Conservation (phyloP, 2,888 invertebrate species). For the Colostygia pectinataria region DNA sequence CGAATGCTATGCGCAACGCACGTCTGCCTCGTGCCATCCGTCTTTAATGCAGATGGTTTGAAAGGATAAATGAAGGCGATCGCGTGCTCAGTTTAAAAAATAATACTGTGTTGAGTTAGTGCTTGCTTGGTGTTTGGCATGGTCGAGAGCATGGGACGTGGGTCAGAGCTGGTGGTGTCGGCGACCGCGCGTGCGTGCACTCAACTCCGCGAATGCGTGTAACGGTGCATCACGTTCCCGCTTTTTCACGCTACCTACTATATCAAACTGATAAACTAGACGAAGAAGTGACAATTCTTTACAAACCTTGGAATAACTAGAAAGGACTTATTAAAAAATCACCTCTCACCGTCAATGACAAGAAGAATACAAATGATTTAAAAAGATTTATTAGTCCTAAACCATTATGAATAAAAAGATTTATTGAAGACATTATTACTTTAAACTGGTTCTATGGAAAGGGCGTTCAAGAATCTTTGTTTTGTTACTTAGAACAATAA, state of each 20-base stretch:
- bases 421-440: conserved; percentile 47
- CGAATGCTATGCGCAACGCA: conserved; percentile 51
- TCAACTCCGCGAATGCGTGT: conserved; percentile 74
- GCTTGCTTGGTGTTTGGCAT: conserved; percentile 25
- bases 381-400: conserved; percentile 8
- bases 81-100: conserved; percentile 3
- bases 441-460: conserved; percentile 43
- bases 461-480: conserved; percentile 24
- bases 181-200: conserved; percentile 77
- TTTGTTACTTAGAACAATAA: conserved; percentile 23
- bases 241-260: conserved; percentile 53
- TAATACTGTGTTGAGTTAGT: conserved; percentile 15
- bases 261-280: conserved; percentile 39
- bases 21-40: conserved; percentile 50
- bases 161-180: conserved; percentile 65
- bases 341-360: conserved; percentile 9
- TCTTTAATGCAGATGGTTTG: conserved; percentile 4
- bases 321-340: conserved; percentile 1
- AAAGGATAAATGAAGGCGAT: conserved; percentile 18
- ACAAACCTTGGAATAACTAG: conserved; percentile 3
- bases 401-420: conserved; percentile 32
- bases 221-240: conserved; percentile 67
- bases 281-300: conserved; percentile 12
- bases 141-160: conserved; percentile 42
- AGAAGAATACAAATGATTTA: too few species aligned